These are phyloP conservation scores for Lasioglossum pauxillum DNA, from an alignment of 2,888 invertebrate species.

Conservation along the genomic window DNA sequence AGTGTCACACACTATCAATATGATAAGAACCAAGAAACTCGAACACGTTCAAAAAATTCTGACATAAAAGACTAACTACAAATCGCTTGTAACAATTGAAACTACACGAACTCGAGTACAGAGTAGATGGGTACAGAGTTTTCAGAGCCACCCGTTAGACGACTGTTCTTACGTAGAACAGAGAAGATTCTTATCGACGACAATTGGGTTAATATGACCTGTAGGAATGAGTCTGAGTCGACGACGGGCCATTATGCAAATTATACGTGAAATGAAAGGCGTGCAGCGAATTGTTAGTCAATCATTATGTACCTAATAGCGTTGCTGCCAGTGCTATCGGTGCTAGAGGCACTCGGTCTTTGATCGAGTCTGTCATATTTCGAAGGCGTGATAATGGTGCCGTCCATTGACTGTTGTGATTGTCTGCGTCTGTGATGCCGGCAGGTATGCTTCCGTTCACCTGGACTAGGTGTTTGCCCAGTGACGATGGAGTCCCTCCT, in stretches of 20 bases:
- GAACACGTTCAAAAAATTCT: background rate
- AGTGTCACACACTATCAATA: background rate
- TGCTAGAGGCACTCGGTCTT: slow-evolving; percentile 90
- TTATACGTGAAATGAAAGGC: slow-evolving; percentile 12
- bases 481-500: slow-evolving; percentile 88
- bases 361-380: slow-evolving; percentile 88
- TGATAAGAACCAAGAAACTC: no score
- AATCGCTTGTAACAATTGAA: background rate
- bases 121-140: background rate
- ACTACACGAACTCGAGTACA: background rate
- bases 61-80: background rate
- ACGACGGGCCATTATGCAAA: background rate
- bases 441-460: slow-evolving; percentile 81
- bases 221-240: background rate
- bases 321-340: slow-evolving; percentile 84
- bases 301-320: slow-evolving; percentile 76
- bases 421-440: slow-evolving; percentile 82
- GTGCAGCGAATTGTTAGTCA: background rate
- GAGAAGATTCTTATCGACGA: background rate
- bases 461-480: slow-evolving; percentile 74
- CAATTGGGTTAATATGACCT: slow-evolving; percentile 2
- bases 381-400: slow-evolving; percentile 74
- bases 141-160: background rate
- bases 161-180: background rate
- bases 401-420: slow-evolving; percentile 82